Evolutionary conservation across 2,888 invertebrate genomes (phyloP).

Genomic region (Copidosoma aretas): DNA sequence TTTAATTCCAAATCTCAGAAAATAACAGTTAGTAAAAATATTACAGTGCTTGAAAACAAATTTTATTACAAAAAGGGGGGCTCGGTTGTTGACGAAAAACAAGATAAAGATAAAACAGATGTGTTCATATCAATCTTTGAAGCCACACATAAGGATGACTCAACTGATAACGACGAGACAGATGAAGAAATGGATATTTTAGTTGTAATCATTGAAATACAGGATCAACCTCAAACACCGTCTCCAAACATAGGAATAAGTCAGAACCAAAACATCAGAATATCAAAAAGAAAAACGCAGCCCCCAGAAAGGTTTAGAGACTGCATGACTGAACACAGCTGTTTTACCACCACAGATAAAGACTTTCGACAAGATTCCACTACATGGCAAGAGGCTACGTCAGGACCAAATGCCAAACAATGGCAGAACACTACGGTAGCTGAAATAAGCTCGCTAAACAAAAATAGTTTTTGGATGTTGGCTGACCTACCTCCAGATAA

Average conservation of each 20-base stretch:
- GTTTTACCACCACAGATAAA: not conserved
- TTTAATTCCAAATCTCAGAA: constrained; percentile 29
- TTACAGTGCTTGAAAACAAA: constrained; percentile 13
- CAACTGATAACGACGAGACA: not conserved
- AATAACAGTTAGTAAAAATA: constrained; percentile 40
- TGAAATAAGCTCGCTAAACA: not conserved
- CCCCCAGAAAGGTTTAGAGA: not conserved
- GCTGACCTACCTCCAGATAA: not conserved
- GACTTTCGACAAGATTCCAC: not conserved
- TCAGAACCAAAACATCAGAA: not conserved
- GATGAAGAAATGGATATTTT: not conserved
- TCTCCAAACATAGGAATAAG: no score
- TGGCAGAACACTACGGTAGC: not conserved
- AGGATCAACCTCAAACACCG: not conserved
- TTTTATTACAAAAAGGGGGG: not conserved
- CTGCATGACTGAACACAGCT: not conserved
- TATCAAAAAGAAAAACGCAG: not conserved
- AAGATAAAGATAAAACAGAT: not conserved
- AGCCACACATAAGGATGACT: not conserved
- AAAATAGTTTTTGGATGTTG: not conserved
- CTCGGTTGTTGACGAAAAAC: not conserved
- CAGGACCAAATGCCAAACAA: not conserved
- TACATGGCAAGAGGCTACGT: not conserved
- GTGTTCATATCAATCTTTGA: not conserved
- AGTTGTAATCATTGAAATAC: not conserved